phyloP scores from a whole-genome alignment of 2,113 vertebrate genomes.

The Zingel zingel region DNA sequence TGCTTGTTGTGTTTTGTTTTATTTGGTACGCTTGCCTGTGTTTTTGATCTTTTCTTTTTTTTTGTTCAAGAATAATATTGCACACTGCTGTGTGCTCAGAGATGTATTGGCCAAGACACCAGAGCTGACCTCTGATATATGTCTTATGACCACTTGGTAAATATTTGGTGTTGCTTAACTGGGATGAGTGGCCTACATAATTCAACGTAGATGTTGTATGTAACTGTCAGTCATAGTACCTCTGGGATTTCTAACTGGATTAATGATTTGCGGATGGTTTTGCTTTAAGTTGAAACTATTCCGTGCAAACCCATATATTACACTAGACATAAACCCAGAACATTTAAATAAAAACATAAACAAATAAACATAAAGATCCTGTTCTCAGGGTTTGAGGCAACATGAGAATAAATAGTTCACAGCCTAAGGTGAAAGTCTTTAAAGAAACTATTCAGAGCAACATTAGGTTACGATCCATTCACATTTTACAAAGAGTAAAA shows the following conservation, averaged over 20 bases:
- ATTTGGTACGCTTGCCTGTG: conserved; percentile 72
- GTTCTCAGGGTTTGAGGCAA: neutral
- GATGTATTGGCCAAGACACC: conserved; percentile 75
- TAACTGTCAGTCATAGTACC: conserved; percentile 45
- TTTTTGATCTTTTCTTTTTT: conserved; percentile 77
- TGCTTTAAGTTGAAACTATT: conserved; percentile 45
- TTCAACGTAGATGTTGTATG: conserved; percentile 56
- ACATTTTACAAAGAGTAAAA: neutral
- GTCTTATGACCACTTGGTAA: conserved; percentile 75
- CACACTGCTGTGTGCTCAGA: conserved; percentile 72
- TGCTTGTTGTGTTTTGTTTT: conserved; percentile 82
- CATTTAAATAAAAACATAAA: neutral
- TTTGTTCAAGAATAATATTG: conserved; percentile 75
- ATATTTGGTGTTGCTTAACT: conserved; percentile 78
- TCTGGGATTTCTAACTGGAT: conserved; percentile 38
- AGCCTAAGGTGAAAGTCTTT: neutral
- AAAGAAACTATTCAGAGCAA: conserved; percentile 3
- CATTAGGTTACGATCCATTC: neutral
- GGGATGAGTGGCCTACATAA: conserved; percentile 71
- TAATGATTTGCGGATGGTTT: conserved; percentile 55
- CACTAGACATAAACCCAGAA: conserved; percentile 12
- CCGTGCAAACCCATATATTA: conserved; percentile 1
- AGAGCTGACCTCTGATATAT: conserved; percentile 75
- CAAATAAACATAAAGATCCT: neutral
- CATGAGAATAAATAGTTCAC: neutral